These are phyloP conservation scores for Crax fasciolata DNA, from an alignment of 2,797 vertebrate species.

Conservation along the genomic window DNA sequence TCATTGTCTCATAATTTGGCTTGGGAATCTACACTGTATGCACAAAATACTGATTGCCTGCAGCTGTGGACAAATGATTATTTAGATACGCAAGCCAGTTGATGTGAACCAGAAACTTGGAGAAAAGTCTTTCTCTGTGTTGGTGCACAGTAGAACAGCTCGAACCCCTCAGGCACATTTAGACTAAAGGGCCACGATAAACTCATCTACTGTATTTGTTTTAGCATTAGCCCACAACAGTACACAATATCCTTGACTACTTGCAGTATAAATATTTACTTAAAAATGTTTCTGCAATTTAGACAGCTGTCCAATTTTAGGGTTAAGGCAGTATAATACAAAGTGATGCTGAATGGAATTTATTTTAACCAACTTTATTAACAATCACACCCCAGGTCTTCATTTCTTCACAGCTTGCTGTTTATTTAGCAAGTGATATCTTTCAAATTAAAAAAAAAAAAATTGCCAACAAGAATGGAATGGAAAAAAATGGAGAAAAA, in stretches of 20 bases:
- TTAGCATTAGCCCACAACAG: not conserved
- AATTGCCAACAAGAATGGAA: not conserved
- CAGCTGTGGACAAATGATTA: constrained; percentile 58
- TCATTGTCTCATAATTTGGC: constrained; percentile 68
- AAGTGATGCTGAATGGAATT: not conserved
- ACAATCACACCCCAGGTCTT: accelerated
- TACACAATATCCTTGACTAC: not conserved
- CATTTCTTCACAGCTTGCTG: not conserved
- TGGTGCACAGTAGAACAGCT: not conserved
- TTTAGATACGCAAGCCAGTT: constrained; percentile 38
- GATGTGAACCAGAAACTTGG: constrained; percentile 49
- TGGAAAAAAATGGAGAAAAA: not conserved
- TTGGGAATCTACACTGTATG: constrained; percentile 56
- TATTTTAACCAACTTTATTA: not conserved
- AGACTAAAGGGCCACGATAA: not conserved
- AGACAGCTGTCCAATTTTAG: not conserved
- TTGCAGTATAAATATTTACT: constrained; percentile 41
- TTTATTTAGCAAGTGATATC: not conserved
- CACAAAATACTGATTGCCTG: constrained; percentile 67
- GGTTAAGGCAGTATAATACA: not conserved
- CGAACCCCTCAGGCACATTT: not conserved
- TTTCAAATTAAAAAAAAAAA: not conserved
- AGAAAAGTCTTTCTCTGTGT: constrained; percentile 24
- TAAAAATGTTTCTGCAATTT: constrained; percentile 8
- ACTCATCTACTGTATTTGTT: not conserved